Percentiles rank a stretch among this genome's conserved stretches.
These are phyloP conservation scores for Cotesia glomerata DNA, from an alignment of 1,140 invertebrate genomes.

Conservation along the genomic window DNA sequence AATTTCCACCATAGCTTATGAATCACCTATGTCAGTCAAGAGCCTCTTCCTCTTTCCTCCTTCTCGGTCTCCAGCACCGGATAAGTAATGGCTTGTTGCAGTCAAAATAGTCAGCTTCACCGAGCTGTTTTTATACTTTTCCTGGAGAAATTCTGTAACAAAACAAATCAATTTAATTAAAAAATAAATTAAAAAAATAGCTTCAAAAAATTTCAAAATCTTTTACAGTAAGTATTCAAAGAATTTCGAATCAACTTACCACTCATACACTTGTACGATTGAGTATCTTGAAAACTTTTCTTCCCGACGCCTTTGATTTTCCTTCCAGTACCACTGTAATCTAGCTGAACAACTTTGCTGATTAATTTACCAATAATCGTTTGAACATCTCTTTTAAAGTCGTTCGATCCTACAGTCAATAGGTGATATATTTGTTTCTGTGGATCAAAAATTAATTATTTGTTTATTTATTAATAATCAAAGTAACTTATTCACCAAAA, in stretches of 20 bases:
- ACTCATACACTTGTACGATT: neutral
- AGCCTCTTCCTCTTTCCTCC: neutral
- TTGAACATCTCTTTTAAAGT: neutral
- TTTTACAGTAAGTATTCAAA: neutral
- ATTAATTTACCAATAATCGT: neutral
- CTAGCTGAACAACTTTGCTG: neutral
- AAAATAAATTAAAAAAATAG: neutral
- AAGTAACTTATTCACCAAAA: too few species aligned
- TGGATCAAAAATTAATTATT: too few species aligned
- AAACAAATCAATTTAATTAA: neutral
- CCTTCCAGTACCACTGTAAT: neutral
- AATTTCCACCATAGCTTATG: too few species aligned
- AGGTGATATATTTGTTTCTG: neutral
- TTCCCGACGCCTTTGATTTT: neutral
- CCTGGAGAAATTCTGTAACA: neutral
- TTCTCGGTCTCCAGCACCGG: neutral
- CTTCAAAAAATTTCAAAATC: neutral
- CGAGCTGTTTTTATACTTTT: neutral
- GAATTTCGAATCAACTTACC: neutral
- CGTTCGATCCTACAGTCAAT: neutral
- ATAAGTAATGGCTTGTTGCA: neutral
- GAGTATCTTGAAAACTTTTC: neutral
- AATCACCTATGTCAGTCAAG: too few species aligned
- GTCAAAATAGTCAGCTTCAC: neutral
- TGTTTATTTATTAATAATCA: too few species aligned